Percentiles rank a stretch among this genome's conserved stretches.
Evolutionary conservation across 92 coral and sea anemone species (phyloP).

Genomic region (Desmophyllum pertusum): DNA sequence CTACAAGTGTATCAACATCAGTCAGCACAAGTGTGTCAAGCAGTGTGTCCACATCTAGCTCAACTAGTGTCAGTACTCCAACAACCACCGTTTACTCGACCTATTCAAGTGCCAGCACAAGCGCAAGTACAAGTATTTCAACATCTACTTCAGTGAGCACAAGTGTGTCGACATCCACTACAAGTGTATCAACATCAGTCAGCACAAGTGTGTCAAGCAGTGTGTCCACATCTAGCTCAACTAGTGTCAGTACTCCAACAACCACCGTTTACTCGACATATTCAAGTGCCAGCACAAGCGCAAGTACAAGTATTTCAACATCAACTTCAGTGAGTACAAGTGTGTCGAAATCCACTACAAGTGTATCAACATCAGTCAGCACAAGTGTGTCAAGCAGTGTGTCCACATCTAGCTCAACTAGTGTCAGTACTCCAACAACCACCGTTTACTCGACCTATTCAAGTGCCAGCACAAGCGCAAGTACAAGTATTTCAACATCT

Average conservation of each 20-base stretch:
- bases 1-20: neutral
- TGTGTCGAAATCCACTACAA: too few relatives aligned
- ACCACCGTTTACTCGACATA: conserved; percentile 12
- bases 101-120: too few relatives aligned
- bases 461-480: neutral
- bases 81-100: too few relatives aligned
- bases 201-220: neutral
- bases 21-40: neutral
- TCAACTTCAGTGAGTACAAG: too few relatives aligned
- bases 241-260: neutral
- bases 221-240: conserved; percentile 33
- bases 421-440: neutral
- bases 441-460: conserved; percentile 14
- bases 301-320: conserved; percentile 14
- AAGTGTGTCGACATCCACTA: too few relatives aligned
- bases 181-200: conserved; percentile 19
- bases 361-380: conserved; percentile 19
- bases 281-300: conserved; percentile 1
- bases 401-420: conserved; percentile 36
- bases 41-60: too few relatives aligned
- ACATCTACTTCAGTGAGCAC: too few relatives aligned
- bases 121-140: too few relatives aligned
- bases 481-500: too few relatives aligned
- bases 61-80: too few relatives aligned
- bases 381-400: neutral